A percentile compares a stretch with the other conserved stretches of the same genome.
These are phyloP conservation scores for Notoglanidium macrostoma DNA, from an alignment of 2,797 vertebrate genomes.

Conservation along the genomic window DNA sequence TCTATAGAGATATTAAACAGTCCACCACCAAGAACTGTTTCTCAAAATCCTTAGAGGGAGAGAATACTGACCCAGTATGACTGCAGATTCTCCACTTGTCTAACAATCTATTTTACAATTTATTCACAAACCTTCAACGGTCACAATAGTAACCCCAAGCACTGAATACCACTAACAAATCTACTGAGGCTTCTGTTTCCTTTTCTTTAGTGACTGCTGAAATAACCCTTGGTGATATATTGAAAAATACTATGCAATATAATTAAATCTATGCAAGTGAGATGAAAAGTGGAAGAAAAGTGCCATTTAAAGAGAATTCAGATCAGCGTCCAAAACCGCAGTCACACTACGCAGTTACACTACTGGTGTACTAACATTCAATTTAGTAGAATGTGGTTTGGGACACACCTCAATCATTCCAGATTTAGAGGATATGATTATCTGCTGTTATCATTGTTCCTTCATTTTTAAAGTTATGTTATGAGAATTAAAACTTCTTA, in stretches of 20 bases:
- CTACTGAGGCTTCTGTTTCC: background rate
- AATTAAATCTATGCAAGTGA: background rate
- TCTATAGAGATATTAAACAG: background rate
- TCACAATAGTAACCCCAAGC: background rate
- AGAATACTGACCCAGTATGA: background rate
- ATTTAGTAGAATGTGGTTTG: background rate
- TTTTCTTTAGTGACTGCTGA: background rate
- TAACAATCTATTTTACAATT: background rate
- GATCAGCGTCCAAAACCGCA: background rate
- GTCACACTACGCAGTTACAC: background rate
- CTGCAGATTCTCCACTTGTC: background rate
- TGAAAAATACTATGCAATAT: background rate
- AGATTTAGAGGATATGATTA: background rate
- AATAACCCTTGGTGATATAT: conserved; percentile 1
- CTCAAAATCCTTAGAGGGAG: background rate
- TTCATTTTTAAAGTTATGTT: background rate
- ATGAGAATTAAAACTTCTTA: background rate
- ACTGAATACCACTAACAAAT: background rate
- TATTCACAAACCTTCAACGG: background rate
- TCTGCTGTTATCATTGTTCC: background rate
- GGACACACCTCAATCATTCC: background rate
- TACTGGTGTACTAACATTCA: background rate
- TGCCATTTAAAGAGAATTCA: background rate
- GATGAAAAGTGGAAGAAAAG: background rate
- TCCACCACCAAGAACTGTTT: background rate